Conservation (phyloP, 2,113 vertebrate genomes). For the Pachypanchax playfairii region DNA sequence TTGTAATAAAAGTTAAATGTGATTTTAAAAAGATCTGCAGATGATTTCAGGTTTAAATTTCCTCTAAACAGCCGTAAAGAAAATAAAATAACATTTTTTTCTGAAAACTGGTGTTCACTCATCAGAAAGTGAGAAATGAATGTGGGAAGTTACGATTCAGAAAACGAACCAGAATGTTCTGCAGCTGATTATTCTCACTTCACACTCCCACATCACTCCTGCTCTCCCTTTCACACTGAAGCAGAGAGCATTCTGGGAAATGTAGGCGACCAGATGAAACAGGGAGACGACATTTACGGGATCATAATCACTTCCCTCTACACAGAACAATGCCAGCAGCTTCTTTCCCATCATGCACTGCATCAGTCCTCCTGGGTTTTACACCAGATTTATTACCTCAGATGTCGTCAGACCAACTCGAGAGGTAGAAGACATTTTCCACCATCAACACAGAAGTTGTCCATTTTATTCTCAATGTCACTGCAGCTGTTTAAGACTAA, state of each 20-base stretch:
- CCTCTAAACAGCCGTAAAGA: neutral
- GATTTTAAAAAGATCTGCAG: too few relatives aligned
- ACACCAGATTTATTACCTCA: constrained; percentile 47
- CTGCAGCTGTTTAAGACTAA: too few relatives aligned
- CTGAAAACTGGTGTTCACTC: neutral
- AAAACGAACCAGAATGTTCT: constrained; percentile 9
- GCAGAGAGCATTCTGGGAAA: constrained; percentile 18
- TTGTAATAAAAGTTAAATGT: too few relatives aligned
- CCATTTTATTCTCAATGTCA: too few relatives aligned
- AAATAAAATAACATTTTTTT: neutral
- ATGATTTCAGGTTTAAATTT: too few relatives aligned
- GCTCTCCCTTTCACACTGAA: neutral
- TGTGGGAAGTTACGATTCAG: neutral
- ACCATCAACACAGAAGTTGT: constrained; percentile 19
- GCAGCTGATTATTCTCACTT: constrained; percentile 16
- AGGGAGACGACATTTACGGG: neutral
- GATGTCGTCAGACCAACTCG: constrained; percentile 60
- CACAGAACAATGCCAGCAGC: constrained; percentile 6
- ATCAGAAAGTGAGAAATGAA: constrained; percentile 1
- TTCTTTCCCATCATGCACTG: constrained; percentile 53
- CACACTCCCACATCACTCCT: constrained; percentile 9
- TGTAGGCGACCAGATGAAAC: neutral
- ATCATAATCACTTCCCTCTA: neutral
- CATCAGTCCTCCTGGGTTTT: constrained; percentile 32
- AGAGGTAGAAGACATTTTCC: constrained; percentile 42